Evolutionary conservation across 1,140 invertebrate genomes (phyloP), one percentile per base, ranked within the genome.

Genomic region (Brachystomella parvula): DNA sequence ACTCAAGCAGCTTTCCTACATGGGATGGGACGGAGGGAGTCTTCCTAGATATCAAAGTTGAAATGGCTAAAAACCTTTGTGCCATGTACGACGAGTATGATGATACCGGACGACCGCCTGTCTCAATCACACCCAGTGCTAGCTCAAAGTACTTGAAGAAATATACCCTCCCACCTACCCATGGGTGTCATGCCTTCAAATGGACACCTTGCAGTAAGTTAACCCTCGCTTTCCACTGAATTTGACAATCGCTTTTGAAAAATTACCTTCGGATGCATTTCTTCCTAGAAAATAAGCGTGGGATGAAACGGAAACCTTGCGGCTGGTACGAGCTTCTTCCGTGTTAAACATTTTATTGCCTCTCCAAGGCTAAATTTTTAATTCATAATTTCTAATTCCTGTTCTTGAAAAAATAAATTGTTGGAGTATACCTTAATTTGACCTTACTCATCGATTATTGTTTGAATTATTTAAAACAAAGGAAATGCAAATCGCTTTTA

Each of bases 131-230:
- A 6, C 35, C 35, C 6, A 9, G 6, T 9, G 6, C 35, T 19
- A 19, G 35, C 19, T 39, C 35, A 19, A 39, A 39, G 19, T 39
- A 39, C 35, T 39, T 39, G 35, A 19, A 6, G 6, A 39, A 39
- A 19, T 39, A 39, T 19, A 6, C 6, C 6, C 6, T 39, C 49
- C 12, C 3, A 53, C 6, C 12, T 53, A n/a, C n/a, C n/a, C 12
- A 26, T 9, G 15, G 3, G 24, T 53, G 49, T 53, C 49, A 53
- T 6, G 24, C 12, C 15, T 53, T 53, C 49, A 53, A 53, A 53
- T 53, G 49, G 49, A 53, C 49, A 53, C 49, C 49, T 3, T 53
- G 49, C 24, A 24, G 49, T 53, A 53, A 53, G 49, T 24, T 39
- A 9, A 9, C 35, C 6, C 19, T 39, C 19, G 35, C 19, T 39